A percentile compares a stretch with the other conserved stretches of the same genome.
These are phyloP conservation scores for Temnothorax rugatulus DNA, from an alignment of 2,888 invertebrate species.

Conservation along the genomic window DNA sequence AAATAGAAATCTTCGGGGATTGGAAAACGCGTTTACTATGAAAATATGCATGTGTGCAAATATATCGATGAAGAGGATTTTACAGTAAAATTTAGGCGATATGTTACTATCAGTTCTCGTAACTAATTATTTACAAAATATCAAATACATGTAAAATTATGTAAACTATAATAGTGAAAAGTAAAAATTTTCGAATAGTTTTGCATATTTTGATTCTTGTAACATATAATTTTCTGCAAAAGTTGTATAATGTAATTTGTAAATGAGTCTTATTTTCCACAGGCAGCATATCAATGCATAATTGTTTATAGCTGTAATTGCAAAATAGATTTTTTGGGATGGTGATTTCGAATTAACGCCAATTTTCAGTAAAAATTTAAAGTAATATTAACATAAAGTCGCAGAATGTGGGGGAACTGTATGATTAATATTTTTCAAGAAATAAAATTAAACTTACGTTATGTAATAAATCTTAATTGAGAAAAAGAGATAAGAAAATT, in stretches of 20 bases:
- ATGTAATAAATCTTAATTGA: neutral
- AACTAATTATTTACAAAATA: neutral
- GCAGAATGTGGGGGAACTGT: neutral
- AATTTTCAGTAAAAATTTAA: slow-evolving; percentile 3
- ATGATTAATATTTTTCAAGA: neutral
- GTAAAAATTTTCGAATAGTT: neutral
- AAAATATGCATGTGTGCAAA: neutral
- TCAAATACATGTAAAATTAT: neutral
- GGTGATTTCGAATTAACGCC: neutral
- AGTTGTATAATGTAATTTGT: neutral
- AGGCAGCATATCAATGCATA: neutral
- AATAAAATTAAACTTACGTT: neutral
- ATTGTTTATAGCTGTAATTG: neutral
- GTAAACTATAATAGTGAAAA: neutral
- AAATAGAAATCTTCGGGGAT: neutral
- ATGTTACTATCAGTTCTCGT: neutral
- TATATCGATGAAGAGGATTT: neutral
- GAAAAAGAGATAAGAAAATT: neutral
- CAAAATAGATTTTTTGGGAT: neutral
- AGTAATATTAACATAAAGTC: neutral
- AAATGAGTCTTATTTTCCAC: neutral
- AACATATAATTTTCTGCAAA: neutral
- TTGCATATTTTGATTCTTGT: neutral
- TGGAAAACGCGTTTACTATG: neutral
- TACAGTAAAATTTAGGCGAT: neutral